phyloP scores from a whole-genome alignment of 2,888 invertebrate genomes.

The Tachina fera region DNA sequence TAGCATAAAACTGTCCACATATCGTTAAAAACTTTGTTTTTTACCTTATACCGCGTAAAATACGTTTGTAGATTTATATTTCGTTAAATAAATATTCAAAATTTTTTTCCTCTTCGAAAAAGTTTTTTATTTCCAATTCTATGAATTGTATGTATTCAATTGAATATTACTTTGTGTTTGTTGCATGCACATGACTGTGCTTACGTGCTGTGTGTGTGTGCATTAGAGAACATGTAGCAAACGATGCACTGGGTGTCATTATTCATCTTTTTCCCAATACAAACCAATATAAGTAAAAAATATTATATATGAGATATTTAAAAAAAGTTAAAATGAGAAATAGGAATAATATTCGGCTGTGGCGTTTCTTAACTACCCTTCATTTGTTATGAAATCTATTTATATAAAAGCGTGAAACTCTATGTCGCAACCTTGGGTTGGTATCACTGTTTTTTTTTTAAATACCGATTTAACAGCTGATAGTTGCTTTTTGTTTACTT shows the following conservation, averaged over 20 bases:
- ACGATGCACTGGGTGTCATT: constrained; percentile 69
- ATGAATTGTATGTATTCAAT: constrained; percentile 64
- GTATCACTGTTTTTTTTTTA: too few species aligned
- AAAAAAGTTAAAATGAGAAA: constrained; percentile 26
- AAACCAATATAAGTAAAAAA: constrained; percentile 46
- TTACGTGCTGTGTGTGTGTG: constrained; percentile 4
- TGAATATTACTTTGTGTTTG: constrained; percentile 57
- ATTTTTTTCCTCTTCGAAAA: not conserved
- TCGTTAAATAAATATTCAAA: constrained; percentile 47
- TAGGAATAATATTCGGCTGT: not conserved
- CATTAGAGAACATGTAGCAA: constrained; percentile 52
- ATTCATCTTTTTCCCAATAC: constrained; percentile 64
- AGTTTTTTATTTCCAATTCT: constrained; percentile 40
- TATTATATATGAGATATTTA: constrained; percentile 25
- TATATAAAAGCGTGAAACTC: too few species aligned
- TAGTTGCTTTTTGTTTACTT: too few species aligned
- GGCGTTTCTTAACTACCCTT: too few species aligned
- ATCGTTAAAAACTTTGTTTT: not conserved
- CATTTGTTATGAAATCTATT: too few species aligned
- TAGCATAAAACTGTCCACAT: constrained; percentile 35
- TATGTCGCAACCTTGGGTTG: too few species aligned
- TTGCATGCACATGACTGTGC: constrained; percentile 42
- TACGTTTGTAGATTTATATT: constrained; percentile 61
- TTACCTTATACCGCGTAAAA: constrained; percentile 33
- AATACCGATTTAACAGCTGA: too few species aligned